Evolutionary conservation across 1,140 invertebrate species (phyloP).

Genomic region (Mesaphorura yosii): DNA sequence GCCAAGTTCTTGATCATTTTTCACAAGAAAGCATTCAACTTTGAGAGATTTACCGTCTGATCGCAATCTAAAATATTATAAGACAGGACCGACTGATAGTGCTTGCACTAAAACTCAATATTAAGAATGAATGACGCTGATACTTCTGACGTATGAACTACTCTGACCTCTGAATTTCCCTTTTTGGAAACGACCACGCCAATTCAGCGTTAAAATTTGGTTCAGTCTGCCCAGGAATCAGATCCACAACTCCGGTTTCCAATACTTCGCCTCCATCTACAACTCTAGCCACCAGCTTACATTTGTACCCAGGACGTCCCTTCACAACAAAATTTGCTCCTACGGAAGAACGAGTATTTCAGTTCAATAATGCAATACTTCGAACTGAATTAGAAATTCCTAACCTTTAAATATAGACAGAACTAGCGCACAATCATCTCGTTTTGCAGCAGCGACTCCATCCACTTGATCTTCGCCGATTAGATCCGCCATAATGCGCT

Average conservation of each 20-base stretch:
- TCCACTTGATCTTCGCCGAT: too few relatives aligned
- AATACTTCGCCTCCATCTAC: neutral
- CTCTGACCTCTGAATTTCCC: neutral
- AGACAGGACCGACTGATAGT: too few relatives aligned
- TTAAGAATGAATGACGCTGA: too few relatives aligned
- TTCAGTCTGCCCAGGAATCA: constrained; percentile 3
- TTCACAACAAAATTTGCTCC: constrained; percentile 15
- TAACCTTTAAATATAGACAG: too few relatives aligned
- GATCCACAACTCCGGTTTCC: neutral
- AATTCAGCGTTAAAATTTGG: constrained; percentile 14
- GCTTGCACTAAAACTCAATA: too few relatives aligned
- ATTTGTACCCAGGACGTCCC: constrained; percentile 1
- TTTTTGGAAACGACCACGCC: constrained; percentile 7
- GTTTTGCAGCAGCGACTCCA: too few relatives aligned
- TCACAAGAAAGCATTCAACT: neutral
- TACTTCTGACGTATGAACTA: neutral
- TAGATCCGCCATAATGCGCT: too few relatives aligned
- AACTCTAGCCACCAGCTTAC: constrained; percentile 7
- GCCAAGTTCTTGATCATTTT: neutral
- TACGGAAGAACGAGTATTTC: neutral
- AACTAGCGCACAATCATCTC: too few relatives aligned
- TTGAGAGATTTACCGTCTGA: constrained; percentile 5
- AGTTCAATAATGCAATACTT: neutral
- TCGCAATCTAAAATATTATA: too few relatives aligned
- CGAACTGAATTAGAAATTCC: neutral